phyloP scores from a whole-genome alignment of 37 sponge, comb jelly and placozoan genomes.

The Oscarella lobularis region DNA sequence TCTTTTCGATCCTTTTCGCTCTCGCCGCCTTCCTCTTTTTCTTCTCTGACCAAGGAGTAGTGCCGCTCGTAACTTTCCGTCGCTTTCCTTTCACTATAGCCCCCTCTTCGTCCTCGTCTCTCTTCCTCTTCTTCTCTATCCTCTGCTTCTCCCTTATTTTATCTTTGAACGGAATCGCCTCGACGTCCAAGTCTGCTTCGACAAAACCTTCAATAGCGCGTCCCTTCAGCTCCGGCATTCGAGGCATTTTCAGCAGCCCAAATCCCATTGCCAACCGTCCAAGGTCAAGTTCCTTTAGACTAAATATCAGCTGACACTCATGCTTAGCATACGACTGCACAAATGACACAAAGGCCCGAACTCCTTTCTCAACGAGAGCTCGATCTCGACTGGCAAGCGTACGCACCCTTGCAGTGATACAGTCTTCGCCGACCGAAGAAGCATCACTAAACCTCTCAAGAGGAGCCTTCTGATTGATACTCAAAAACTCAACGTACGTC shows the following conservation, averaged over 20 bases:
- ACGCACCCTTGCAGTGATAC: conserved; percentile 13
- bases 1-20: not conserved
- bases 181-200: conserved; percentile 13
- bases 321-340: conserved; percentile 89
- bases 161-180: conserved; percentile 18
- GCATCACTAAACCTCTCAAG: conserved; percentile 19
- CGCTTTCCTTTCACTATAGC: not conserved
- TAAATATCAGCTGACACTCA: conserved; percentile 82
- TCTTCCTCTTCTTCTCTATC: conserved; percentile 12
- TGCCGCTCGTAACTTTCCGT: conserved; percentile 4
- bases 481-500: conserved; percentile 74
- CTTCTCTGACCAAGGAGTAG: not conserved
- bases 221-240: conserved; percentile 81
- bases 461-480: conserved; percentile 54
- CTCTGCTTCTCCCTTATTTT: conserved; percentile 49
- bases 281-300: conserved; percentile 72
- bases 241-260: conserved; percentile 75
- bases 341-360: conserved; percentile 89
- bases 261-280: conserved; percentile 56
- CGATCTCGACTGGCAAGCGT: conserved; percentile 12
- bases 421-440: not conserved
- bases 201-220: conserved; percentile 7
- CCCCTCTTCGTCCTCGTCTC: not conserved
- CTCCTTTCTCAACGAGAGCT: conserved; percentile 50
- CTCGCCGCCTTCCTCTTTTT: not conserved